These are phyloP conservation scores for Florisuga fusca DNA, from an alignment of 2,797 vertebrate genomes.

Conservation along the genomic window DNA sequence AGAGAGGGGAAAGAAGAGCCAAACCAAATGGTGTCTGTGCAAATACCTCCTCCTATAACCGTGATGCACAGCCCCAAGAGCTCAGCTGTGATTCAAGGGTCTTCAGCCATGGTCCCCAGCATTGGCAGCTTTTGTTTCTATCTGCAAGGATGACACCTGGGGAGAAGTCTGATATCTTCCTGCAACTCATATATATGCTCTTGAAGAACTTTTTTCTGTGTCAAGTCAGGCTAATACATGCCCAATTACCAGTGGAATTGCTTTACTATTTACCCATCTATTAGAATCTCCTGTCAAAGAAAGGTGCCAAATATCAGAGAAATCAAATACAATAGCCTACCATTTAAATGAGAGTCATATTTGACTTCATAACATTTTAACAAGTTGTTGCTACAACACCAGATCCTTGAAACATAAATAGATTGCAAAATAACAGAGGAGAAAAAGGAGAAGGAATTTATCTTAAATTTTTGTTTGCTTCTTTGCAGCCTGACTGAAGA, in stretches of 20 bases:
- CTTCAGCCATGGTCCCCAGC: not conserved
- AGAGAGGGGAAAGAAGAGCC: accelerated
- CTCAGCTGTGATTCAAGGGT: not conserved
- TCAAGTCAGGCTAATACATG: not conserved
- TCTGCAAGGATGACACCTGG: not conserved
- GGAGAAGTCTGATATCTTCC: not conserved
- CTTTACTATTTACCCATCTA: not conserved
- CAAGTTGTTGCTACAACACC: not conserved
- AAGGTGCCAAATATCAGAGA: not conserved
- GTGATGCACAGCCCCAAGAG: not conserved
- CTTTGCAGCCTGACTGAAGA: not conserved
- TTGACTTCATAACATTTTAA: not conserved
- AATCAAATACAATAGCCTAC: not conserved
- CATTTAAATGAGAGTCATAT: not conserved
- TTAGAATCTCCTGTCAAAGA: not conserved
- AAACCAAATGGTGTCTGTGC: not conserved
- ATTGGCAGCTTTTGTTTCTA: not conserved
- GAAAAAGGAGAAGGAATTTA: not conserved
- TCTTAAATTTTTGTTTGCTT: not conserved
- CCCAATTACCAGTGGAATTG: not conserved
- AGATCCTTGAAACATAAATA: not conserved
- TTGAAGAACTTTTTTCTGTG: not conserved
- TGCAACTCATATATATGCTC: not conserved
- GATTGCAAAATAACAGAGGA: not conserved
- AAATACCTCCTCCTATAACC: not conserved